Percentiles rank a stretch among this genome's conserved stretches.
Conservation (phyloP, 1,140 invertebrate species). For the Camponotus vicinus region DNA sequence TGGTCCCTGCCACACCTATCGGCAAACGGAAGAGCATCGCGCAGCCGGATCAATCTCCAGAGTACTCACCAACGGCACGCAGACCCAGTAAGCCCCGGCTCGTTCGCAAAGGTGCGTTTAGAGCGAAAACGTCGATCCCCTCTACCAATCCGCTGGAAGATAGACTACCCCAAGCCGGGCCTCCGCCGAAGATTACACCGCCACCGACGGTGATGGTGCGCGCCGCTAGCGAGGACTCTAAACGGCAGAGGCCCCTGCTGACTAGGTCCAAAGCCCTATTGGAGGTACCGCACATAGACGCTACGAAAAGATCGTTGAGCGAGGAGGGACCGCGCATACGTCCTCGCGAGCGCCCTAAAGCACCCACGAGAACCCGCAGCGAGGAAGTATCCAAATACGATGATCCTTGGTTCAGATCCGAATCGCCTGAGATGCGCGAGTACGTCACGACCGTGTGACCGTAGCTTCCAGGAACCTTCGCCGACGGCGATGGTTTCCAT, state of each 20-base stretch:
- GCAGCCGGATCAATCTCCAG: constrained; percentile 65
- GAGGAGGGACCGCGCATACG: constrained; percentile 81
- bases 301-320: constrained; percentile 82
- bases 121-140: constrained; percentile 66
- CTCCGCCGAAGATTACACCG: constrained; percentile 8
- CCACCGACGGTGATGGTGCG: constrained; percentile 73
- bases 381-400: constrained; percentile 81
- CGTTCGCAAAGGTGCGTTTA: constrained; percentile 65
- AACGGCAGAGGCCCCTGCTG: constrained; percentile 79
- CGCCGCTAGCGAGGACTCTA: constrained; percentile 80
- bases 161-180: constrained; percentile 35
- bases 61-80: constrained; percentile 57
- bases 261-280: constrained; percentile 81
- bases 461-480: constrained; percentile 30
- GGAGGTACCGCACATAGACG: constrained; percentile 79
- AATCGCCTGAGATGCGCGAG: constrained; percentile 79
- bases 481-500: constrained; percentile 10
- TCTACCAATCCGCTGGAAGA: constrained; percentile 63
- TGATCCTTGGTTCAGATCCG: constrained; percentile 77
- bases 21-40: constrained; percentile 63
- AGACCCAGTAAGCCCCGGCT: constrained; percentile 70
- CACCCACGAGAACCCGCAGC: constrained; percentile 81
- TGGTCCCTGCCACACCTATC: constrained; percentile 70
- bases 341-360: constrained; percentile 70
- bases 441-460: constrained; percentile 84